Base-by-base conservation (phyloP, 2,888 invertebrate genomes). In the Helleia helle region DNA sequence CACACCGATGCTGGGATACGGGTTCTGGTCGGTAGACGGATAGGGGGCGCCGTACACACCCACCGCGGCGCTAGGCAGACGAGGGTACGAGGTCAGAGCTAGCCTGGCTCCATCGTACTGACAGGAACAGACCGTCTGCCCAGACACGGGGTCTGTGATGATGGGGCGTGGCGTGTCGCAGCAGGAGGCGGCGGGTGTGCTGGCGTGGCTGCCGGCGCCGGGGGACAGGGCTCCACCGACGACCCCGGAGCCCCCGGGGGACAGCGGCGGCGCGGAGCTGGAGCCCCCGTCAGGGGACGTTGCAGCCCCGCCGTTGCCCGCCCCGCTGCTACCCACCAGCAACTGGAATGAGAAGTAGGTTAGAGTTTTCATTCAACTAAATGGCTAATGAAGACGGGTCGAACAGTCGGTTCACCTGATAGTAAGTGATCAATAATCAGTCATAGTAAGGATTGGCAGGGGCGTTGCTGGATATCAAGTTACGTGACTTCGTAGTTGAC, bases 121-220 rank as follows among this genome's bases (percentile, higher is more conserved):
- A 81, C 96, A 96, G 57, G 95, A 95, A 83, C 96, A 96, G 58
- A 96, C 94, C 40, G 94, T 93, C 79, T 96, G 95, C 24, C 96
- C 96, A 50, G 95, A 94, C 46, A 95, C 93, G 6, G 96, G 95
- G 79, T 96, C 96, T 56, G 95, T 95, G 87, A 95, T 93, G 74
- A 96, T 91, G 52, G 95, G 95, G 48, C 95, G 89, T 38, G 95
- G 95, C 53, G 94, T 94, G 71, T 96, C 96, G 85, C 96, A 96
- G 81, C 96, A 96, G 40, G 90, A 87, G 41, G 86, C 76, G 46
- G 86, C 87, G 1, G 86, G 81, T 0, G 85, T 81, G 64, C 81
- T 81, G 54, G 81, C 80, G 58, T 81, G 83, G 73, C 70, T 86
- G 58, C 73, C 87, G 58, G 75, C 85, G 49, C 86, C 89, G 2